phyloP scores from a whole-genome alignment of 2,113 vertebrate genomes.

The Connochaetes taurinus region DNA sequence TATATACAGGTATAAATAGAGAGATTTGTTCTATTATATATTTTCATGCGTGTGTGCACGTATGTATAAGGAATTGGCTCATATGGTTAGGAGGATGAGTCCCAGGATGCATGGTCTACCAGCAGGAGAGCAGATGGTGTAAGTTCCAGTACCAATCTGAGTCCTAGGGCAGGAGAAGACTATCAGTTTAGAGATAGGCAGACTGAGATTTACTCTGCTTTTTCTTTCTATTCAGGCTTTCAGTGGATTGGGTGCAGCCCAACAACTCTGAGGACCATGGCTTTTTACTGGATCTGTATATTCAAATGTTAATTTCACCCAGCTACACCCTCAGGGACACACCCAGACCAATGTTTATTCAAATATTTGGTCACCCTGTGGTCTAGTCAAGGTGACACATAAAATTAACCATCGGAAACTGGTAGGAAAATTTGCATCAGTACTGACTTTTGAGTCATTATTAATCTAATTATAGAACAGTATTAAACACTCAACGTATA shows the following conservation, averaged over 20 bases:
- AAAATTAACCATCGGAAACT: neutral
- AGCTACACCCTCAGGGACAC: neutral
- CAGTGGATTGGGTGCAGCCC: neutral
- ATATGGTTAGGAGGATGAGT: neutral
- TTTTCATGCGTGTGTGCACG: fast-evolving
- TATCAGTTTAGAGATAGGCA: neutral
- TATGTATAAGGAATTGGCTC: neutral
- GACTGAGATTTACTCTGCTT: neutral
- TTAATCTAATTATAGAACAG: neutral
- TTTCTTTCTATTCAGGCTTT: neutral
- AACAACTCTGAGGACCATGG: neutral
- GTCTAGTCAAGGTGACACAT: neutral
- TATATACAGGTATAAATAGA: neutral
- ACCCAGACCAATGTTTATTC: neutral
- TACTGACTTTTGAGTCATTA: neutral
- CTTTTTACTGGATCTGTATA: neutral
- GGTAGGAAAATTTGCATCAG: neutral
- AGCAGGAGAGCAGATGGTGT: neutral
- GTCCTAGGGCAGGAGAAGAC: neutral
- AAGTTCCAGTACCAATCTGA: neutral
- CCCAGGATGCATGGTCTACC: neutral
- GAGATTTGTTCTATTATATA: neutral
- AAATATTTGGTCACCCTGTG: neutral
- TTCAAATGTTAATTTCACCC: neutral
- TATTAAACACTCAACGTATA: neutral